Base-by-base conservation (phyloP, 1,140 invertebrate genomes). In the Oscheius sp. region DNA sequence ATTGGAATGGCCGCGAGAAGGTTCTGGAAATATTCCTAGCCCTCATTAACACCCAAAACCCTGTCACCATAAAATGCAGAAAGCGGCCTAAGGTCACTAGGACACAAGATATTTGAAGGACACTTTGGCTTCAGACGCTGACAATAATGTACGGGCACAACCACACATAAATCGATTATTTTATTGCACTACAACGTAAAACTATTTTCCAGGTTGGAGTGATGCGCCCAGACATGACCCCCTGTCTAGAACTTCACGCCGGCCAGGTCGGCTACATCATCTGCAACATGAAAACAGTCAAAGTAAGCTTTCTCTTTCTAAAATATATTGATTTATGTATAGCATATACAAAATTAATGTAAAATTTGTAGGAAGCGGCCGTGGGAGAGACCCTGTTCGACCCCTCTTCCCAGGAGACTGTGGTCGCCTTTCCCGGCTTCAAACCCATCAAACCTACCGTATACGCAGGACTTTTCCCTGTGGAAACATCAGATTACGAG, bases 401-500 rank as follows among this genome's bases (percentile, higher is more conserved):
- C 3, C 87, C 75, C 13, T 68, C 76, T 10, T 68, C 87, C 68
- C 79, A 85, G 13, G 58, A 79, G 1, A 80, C 85, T 1, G 88
- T 91, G 0, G 73, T 90, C 77, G 85, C 90, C 10, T 82, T 92
- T 32, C 81, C 87, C 32, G 89, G 88, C 32, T 92, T 94, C 82
- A 87, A 88, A 77, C 86, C 88, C 31, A 87, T 90, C 4, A 90
- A 90, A 83, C 91, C 95, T 15, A 94, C 97, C 90, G 86, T 97
- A 3, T 97, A 91, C 87, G 93, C 94, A 76, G 95, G 95, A 0
- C 88, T 98, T 62, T 99, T 91, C 87, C 95, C 96, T 1, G 87
- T 91, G 38, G 93, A 97, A 85, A 91, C 94, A 81, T 91, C 92
- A 1, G 90, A 96, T 80, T 90, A 91, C 83, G 79, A 87, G 15